Conservation (phyloP, 2,113 vertebrate species). For the Chlamydotis undulata region DNA sequence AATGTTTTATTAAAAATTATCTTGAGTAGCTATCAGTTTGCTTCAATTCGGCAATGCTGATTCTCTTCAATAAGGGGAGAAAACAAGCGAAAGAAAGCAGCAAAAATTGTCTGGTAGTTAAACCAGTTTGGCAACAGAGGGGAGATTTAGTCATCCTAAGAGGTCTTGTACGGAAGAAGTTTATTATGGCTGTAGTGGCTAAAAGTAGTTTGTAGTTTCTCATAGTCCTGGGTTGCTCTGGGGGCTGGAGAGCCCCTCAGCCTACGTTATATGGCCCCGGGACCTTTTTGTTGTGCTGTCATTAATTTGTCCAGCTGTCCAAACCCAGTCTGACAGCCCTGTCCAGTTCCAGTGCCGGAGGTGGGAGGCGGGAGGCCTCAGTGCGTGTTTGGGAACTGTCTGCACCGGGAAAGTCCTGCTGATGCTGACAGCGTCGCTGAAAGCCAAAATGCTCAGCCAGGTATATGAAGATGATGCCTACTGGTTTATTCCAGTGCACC, state of each 20-base stretch:
- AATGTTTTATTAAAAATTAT: constrained; percentile 35
- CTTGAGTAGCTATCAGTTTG: constrained; percentile 28
- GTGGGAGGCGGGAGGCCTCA: not conserved
- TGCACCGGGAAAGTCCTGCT: not conserved
- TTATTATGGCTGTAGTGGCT: not conserved
- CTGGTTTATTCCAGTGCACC: not conserved
- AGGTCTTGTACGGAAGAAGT: not conserved
- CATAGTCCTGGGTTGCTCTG: not conserved
- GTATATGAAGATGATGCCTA: not conserved
- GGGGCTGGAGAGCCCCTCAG: not conserved
- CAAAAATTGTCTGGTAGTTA: not conserved
- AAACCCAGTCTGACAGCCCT: not conserved
- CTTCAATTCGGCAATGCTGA: not conserved
- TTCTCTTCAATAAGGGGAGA: not conserved
- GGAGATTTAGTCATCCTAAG: not conserved
- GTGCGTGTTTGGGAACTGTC: not conserved
- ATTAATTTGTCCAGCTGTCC: not conserved
- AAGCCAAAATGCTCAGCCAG: not conserved
- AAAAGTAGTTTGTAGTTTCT: not conserved
- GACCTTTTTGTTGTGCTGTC: no score
- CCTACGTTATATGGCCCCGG: accelerated
- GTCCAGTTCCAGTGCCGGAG: no score
- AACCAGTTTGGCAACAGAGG: not conserved
- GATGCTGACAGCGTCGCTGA: not conserved
- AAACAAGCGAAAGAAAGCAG: not conserved